Conservation (phyloP, 1,140 invertebrate species). For the Pseudomyrmex gracilis region DNA sequence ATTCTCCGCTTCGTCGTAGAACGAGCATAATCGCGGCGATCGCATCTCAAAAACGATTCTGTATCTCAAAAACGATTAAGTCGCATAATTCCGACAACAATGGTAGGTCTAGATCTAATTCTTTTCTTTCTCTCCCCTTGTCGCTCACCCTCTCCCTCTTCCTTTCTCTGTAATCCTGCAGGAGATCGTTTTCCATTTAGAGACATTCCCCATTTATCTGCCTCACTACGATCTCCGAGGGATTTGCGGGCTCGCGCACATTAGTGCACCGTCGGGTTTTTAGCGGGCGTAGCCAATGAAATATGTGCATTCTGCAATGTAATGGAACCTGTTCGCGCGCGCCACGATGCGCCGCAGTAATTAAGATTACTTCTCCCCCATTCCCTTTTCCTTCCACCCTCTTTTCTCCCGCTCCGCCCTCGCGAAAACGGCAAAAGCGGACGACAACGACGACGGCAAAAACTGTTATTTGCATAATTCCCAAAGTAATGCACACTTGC, state of each 20-base stretch:
- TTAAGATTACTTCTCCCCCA: constrained; percentile 51
- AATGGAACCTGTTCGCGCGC: constrained; percentile 62
- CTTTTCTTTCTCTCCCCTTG: constrained; percentile 28
- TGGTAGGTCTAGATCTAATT: constrained; percentile 54
- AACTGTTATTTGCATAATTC: constrained; percentile 61
- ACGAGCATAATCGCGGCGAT: constrained; percentile 19
- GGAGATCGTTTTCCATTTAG: constrained; percentile 58
- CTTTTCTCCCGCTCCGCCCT: background rate
- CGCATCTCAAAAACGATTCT: background rate
- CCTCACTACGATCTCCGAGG: constrained; percentile 61
- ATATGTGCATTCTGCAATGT: constrained; percentile 55
- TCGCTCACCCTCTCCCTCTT: constrained; percentile 1
- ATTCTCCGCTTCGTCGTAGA: too few species aligned
- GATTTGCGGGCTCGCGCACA: constrained; percentile 57
- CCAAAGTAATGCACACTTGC: constrained; percentile 44
- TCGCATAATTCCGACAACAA: constrained; percentile 46
- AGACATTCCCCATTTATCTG: constrained; percentile 62
- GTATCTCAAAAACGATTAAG: constrained; percentile 26
- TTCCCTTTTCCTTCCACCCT: background rate
- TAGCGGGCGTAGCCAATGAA: constrained; percentile 31
- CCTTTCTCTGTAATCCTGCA: constrained; percentile 37
- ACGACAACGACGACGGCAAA: constrained; percentile 2
- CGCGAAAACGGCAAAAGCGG: background rate
- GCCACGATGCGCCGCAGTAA: constrained; percentile 37
- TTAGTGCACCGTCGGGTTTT: constrained; percentile 51